Evolutionary conservation across 2,888 invertebrate species (phyloP), one percentile per base, ranked within the genome.

Genomic region (Rhogogaster chlorosoma): DNA sequence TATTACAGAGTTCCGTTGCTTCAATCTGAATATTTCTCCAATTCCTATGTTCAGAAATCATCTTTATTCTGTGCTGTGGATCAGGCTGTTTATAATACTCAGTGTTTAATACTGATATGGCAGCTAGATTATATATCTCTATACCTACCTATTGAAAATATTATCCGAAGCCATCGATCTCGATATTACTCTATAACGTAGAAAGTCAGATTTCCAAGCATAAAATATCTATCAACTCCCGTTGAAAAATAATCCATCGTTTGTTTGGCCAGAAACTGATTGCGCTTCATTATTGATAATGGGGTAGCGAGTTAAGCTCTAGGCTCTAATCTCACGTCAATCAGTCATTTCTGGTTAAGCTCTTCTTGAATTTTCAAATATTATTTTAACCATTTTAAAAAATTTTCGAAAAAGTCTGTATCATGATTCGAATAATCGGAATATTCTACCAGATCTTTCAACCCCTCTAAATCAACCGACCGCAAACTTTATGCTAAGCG

Each of bases 171-270:
- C 77, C 18, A 49, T 77, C 42, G 29, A 77, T 53, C 45, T 77
- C 53, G 32, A 53, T 77, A 32, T 53, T 22, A 26, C 42, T 22
- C 9, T 77, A 12, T 10, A 53, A 53, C 18, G 77, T 77, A 22
- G 45, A 18, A 53, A 77, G n/a, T 53, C 29, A n/a, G n/a, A 77
- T 77, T n/a, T 49, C 18, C 49, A 9, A n/a, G 38, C 15, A 61
- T 80, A 38, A 80, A 80, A 57, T 80, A 18, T 80, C 36, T 80
- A 80, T 80, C 38, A 77, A 53, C 45, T 57, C 57, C 12, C 36
- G 57, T 80, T 80, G 80, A 61, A 80, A 53, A 38, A 49, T 80
- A 80, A 80, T 80, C 80, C 80, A 80, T 61, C 38, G 57, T 61
- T 80, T 80, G 80, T 80, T 80, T 80, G 61, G 6, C n/a, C 61